Evolutionary conservation across 2,113 vertebrate genomes (phyloP), one percentile per base, ranked within the genome.

Genomic region (Sakesphorus luctuosus): DNA sequence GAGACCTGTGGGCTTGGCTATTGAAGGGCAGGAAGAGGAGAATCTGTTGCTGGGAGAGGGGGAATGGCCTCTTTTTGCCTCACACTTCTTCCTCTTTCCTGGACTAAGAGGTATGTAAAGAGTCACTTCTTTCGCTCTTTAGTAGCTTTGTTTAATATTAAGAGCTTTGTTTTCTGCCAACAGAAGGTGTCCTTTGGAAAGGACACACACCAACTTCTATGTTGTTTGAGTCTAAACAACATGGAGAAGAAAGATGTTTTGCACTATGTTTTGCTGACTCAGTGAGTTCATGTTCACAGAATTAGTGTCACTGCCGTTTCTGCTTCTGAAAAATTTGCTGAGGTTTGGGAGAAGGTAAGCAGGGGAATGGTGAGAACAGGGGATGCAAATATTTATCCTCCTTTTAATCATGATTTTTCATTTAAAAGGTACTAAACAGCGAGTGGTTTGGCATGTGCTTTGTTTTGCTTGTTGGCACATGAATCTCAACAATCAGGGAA

Each of bases 141-240:
- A 58, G 52, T 71, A 69, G 16, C 55, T 94, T 86, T 92, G 83
- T 83, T 92, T 83, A 75, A 36, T 91, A 61, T 72, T 38, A 65
- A 72, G 43, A 67, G 47, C 35, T 55, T 50, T 95, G 86, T 92
- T 93, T 94, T 89, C 72, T 95, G 72, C 61, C 86, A 94, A 90
- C 83, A 96, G 88, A 84, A 75, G 63, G 52, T 65, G 86, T 69
- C 89, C 68, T 90, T 89, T 86, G 65, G 40, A 81, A 93, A 80
- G 69, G 76, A 88, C 94, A 58, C 8, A 4, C 55, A 29, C 36
- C 46, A 69, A 18, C 72, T 85, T 75, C 71, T 47, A 46, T 81
- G 90, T 69, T 88, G 88, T 96, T 89, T 93, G 52, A 59, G 53
- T 92, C 86, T 74, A 90, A 92, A 86, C 73, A 94, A 53, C 23